Conservation (phyloP, 92 coral and sea anemone genomes). For the Bergia sp. region DNA sequence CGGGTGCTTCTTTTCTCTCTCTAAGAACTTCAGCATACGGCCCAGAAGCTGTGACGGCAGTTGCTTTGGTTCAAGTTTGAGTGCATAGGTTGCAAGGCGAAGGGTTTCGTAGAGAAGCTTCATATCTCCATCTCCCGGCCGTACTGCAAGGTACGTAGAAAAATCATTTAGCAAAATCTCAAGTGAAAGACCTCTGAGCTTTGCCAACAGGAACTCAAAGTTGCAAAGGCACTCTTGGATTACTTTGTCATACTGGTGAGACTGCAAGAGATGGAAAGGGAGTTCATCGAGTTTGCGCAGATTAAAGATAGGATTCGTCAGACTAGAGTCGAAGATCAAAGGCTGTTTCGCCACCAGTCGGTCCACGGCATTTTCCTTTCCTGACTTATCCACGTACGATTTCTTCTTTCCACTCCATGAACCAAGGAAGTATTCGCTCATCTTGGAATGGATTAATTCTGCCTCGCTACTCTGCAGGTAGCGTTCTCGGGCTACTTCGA, state of each 20-base stretch:
- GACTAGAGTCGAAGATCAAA: constrained; percentile 76
- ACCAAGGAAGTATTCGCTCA: constrained; percentile 94
- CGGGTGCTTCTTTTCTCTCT: constrained; percentile 74
- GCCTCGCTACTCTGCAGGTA: constrained; percentile 72
- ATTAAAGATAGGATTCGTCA: constrained; percentile 79
- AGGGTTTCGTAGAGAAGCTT: constrained; percentile 83
- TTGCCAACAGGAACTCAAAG: constrained; percentile 88
- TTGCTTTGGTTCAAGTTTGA: constrained; percentile 81
- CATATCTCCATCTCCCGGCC: constrained; percentile 84
- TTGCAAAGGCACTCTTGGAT: constrained; percentile 85
- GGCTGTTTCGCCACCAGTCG: constrained; percentile 89
- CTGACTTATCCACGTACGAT: constrained; percentile 84
- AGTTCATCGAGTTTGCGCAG: constrained; percentile 89
- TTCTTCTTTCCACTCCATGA: constrained; percentile 90
- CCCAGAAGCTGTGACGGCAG: constrained; percentile 94
- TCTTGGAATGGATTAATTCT: constrained; percentile 70
- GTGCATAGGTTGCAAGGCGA: constrained; percentile 78
- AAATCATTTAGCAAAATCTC: constrained; percentile 78
- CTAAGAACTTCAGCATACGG: constrained; percentile 84
- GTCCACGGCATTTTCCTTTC: constrained; percentile 80
- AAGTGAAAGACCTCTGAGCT: constrained; percentile 81
- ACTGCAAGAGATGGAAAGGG: constrained; percentile 83
- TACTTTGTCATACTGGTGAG: constrained; percentile 66
- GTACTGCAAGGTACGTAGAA: constrained; percentile 63
- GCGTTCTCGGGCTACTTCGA: constrained; percentile 90